phyloP scores from a whole-genome alignment of 2,888 invertebrate species.

The Melipona beecheii region DNA sequence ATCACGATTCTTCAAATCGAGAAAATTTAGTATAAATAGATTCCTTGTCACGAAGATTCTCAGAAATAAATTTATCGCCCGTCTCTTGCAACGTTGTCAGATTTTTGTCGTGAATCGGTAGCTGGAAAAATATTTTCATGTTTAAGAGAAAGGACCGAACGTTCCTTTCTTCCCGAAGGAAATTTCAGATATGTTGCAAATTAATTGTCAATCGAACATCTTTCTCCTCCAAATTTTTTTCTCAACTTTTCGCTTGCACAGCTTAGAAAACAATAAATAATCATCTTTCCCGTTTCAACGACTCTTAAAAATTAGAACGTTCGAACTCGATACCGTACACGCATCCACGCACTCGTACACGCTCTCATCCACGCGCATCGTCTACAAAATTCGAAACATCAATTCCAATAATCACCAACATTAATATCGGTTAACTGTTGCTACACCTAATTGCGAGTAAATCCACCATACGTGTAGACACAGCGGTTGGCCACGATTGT shows the following conservation, averaged over 20 bases:
- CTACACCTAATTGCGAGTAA: slow-evolving; percentile 41
- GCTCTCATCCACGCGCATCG: not conserved
- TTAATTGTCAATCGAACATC: not conserved
- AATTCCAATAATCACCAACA: slow-evolving; percentile 58
- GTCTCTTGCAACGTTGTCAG: not conserved
- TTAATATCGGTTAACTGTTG: slow-evolving; percentile 26
- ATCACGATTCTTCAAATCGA: not conserved
- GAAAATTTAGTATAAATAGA: not conserved
- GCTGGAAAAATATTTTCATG: not conserved
- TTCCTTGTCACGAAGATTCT: not conserved
- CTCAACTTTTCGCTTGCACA: not conserved
- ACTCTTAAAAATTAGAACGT: slow-evolving; percentile 19
- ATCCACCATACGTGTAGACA: slow-evolving; percentile 29
- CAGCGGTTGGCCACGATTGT: slow-evolving; percentile 15
- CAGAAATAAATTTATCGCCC: slow-evolving; percentile 3
- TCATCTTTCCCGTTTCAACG: not conserved
- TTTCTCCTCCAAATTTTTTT: not conserved
- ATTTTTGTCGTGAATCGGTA: not conserved
- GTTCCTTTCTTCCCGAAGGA: not conserved
- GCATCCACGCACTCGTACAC: not conserved
- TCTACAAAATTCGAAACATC: slow-evolving; percentile 54
- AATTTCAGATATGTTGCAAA: not conserved
- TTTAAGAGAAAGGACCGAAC: not conserved
- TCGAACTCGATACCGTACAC: not conserved
- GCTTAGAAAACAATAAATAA: slow-evolving; percentile 18